These are phyloP conservation scores for Corythoichthys intestinalis DNA, from an alignment of 2,113 vertebrate species.

Conservation along the genomic window DNA sequence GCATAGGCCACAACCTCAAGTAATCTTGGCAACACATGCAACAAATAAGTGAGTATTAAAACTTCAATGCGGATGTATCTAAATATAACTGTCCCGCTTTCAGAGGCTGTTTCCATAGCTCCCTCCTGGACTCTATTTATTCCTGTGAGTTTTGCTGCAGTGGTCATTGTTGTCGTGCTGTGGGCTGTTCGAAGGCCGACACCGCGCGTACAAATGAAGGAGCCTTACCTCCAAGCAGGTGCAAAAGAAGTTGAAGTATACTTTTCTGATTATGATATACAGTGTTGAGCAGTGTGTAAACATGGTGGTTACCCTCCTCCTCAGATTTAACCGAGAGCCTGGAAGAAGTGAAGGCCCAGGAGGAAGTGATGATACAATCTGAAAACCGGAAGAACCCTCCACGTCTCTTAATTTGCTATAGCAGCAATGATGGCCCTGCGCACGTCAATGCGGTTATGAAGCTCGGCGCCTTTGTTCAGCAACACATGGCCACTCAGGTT, in stretches of 20 bases:
- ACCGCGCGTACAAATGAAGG: slow-evolving; percentile 16
- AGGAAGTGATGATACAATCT: slow-evolving; percentile 33
- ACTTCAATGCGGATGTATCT: background rate
- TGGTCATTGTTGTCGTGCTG: slow-evolving; percentile 13
- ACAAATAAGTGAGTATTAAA: background rate
- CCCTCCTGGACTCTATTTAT: slow-evolving; percentile 40
- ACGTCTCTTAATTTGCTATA: slow-evolving; percentile 74
- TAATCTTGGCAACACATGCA: background rate
- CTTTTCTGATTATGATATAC: background rate
- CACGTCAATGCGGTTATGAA: slow-evolving; percentile 69
- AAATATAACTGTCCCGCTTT: background rate
- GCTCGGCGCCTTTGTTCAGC: slow-evolving; percentile 71
- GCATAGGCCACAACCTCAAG: background rate
- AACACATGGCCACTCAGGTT: slow-evolving; percentile 75
- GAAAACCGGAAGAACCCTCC: slow-evolving; percentile 45
- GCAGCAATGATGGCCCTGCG: slow-evolving; percentile 63
- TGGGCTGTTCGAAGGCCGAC: slow-evolving; percentile 39
- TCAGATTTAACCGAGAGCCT: slow-evolving; percentile 50
- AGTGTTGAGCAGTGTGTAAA: background rate
- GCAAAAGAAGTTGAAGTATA: background rate
- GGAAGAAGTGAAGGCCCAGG: slow-evolving; percentile 32
- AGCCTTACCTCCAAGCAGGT: slow-evolving; percentile 51
- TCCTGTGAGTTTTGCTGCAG: slow-evolving; percentile 37
- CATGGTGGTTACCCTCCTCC: background rate
- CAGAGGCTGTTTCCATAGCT: background rate